Evolutionary conservation across 1,140 invertebrate species (phyloP), one percentile per base, ranked within the genome.

Genomic region (Cheumatopsyche charites): DNA sequence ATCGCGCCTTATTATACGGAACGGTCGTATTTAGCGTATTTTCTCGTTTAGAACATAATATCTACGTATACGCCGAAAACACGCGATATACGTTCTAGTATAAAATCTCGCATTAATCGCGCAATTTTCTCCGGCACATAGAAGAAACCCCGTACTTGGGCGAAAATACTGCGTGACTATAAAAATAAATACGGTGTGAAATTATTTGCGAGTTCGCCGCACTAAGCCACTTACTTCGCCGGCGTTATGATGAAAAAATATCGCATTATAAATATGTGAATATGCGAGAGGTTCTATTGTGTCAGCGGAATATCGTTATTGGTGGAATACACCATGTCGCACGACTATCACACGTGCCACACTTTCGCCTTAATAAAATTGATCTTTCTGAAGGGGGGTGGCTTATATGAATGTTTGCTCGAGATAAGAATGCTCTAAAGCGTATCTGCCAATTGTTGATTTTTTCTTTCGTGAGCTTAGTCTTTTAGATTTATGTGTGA

Each of bases 221-320:
- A 23, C 55, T 58, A 58, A 58, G 55, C 21, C 55, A 41, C 26
- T 62, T 29, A 23, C 6, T 41, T 19, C 41, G 26, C 4, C 1
- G 6, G 29, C 29, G 11, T 43, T 9, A 12, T 21, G 17, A 43
- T 29, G 49, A 58, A 29, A 70, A 62, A 73, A 73, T 70, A 75
- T 73, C 62, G 72, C 47, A 75, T 75, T 75, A 75, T 73, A 73
- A 75, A 70, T 70, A 69, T 70, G 45, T 72, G 70, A 75, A 72
- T 75, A 75, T 75, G 68, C 67, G 71, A 70, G 63, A 62, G 65
- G 69, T 66, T 70, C 67, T 67, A 76, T 76, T 76, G 74, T 75
- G 75, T 76, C 75, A 76, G 75, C 72, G 66, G 69, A 71, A 73
- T 75, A 73, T 73, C 70, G 72, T 71, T 76, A 76, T 76, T 76